Base-by-base conservation (phyloP, 2,888 invertebrate species). In the Brenthis hecate region DNA sequence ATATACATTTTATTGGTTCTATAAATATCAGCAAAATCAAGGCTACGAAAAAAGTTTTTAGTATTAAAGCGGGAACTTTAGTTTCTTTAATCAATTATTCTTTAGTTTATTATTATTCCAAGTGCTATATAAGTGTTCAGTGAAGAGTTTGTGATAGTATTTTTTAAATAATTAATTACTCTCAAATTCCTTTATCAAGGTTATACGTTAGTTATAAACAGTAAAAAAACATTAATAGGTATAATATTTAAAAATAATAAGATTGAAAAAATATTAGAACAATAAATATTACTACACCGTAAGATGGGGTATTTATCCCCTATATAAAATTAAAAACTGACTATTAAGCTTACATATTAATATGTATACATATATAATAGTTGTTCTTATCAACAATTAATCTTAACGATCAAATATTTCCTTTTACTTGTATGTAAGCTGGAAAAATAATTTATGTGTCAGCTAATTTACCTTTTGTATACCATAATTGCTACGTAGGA, bases 391-490 rank as follows among this genome's bases (percentile, higher is more conserved):
- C 58, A 60, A 48, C n/a, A 60, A 60, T 60, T 60, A 60, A 60
- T 60, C 58, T 60, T 28, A 60, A 60, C 58, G 28, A 60, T 48
- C 48, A 48, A 60, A 60, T 60, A 28, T 60, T 60, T 48, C 58
- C 48, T 60, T 60, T 60, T 28, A 60, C 47, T 50, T 60, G n/a
- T 50, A 28, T 48, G 58, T 60, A 60, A 48, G 58, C 58, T 23
- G 28, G 48, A 60, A 51, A 53, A 50, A 57, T 65, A 57, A 65
- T 65, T 57, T 65, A 65, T 65, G 48, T 48, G 16, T 60, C 11
- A 47, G 28, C 58, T 60, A 68, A 68, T 68, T 56, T 60, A 65
- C 58, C 64, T 43, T 68, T 65, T 47, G 68, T 64, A 60, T 47
- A 47, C 58, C 32, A 47, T 60, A 43, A 51, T 58, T 60, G 55